phyloP scores from a whole-genome alignment of 2,888 invertebrate species.

The Drosophila greeni region DNA sequence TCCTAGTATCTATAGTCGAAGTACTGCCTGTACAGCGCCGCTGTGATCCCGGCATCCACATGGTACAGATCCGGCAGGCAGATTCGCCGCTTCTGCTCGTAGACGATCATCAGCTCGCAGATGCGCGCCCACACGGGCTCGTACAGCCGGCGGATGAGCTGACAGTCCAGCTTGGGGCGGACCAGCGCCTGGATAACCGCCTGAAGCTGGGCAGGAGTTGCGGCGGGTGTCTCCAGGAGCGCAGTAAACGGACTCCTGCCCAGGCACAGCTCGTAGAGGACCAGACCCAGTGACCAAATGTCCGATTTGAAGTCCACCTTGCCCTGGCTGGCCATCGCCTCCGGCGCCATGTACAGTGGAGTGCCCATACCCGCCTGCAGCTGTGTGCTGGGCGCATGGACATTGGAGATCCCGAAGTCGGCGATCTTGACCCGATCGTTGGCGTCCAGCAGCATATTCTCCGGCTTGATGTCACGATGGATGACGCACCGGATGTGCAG shows the following conservation, averaged over 20 bases:
- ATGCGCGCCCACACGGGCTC: conserved; percentile 66
- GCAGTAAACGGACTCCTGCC: conserved; percentile 66
- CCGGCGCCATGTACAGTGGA: conserved; percentile 87
- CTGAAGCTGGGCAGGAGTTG: conserved; percentile 54
- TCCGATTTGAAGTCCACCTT: conserved; percentile 86
- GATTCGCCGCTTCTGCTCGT: conserved; percentile 66
- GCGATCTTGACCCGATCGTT: conserved; percentile 85
- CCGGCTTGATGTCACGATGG: conserved; percentile 86
- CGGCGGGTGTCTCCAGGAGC: conserved; percentile 44
- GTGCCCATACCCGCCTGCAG: conserved; percentile 80
- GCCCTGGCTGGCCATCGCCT: conserved; percentile 83
- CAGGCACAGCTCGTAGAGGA: conserved; percentile 83
- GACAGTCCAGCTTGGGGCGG: conserved; percentile 60
- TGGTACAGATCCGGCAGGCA: conserved; percentile 68
- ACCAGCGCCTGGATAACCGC: conserved; percentile 52
- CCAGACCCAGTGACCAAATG: conserved; percentile 86
- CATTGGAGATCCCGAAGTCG: conserved; percentile 82
- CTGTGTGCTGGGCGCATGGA: conserved; percentile 63
- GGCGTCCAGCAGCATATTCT: conserved; percentile 85
- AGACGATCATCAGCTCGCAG: conserved; percentile 73
- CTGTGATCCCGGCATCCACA: conserved; percentile 62
- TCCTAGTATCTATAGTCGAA: conserved; percentile 73
- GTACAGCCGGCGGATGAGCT: conserved; percentile 51
- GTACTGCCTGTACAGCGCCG: conserved; percentile 71
- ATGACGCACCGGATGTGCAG: conserved; percentile 79